Conservation (phyloP, 2,888 invertebrate species). For the Pogonocherus hispidulus region DNA sequence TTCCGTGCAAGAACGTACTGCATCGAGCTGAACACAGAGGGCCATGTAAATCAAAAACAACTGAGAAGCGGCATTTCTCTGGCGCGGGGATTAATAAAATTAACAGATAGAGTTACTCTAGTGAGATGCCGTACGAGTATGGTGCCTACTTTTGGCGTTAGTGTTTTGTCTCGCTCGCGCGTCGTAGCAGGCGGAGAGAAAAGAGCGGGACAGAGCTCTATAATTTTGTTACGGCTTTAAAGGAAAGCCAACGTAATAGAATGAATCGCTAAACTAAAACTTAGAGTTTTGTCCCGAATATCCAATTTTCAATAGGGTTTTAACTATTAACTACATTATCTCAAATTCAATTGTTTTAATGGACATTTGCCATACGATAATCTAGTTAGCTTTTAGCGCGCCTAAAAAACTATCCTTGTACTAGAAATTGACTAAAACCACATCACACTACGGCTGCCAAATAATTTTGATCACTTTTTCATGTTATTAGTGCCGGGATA, state of each 20-base stretch:
- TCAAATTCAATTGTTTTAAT: constrained; percentile 64
- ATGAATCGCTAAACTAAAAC: constrained; percentile 58
- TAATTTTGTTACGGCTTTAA: constrained; percentile 65
- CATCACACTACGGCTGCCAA: no score
- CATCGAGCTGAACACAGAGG: constrained; percentile 11
- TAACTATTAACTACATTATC: constrained; percentile 66
- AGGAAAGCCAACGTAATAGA: constrained; percentile 66
- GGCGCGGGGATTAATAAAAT: constrained; percentile 65
- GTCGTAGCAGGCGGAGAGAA: background rate
- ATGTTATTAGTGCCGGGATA: no score
- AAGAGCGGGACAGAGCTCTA: constrained; percentile 44
- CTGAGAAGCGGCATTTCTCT: constrained; percentile 39
- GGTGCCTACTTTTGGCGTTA: constrained; percentile 46
- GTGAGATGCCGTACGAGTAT: constrained; percentile 48
- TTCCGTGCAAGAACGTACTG: background rate
- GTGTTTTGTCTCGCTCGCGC: constrained; percentile 38
- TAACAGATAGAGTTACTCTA: constrained; percentile 66
- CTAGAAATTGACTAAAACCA: background rate
- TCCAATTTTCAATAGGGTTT: constrained; percentile 66
- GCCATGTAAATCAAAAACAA: constrained; percentile 32
- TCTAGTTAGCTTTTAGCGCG: constrained; percentile 41
- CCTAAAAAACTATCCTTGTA: constrained; percentile 8
- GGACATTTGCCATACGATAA: constrained; percentile 59
- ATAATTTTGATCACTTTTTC: no score
- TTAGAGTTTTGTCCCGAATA: constrained; percentile 57